Percentiles rank a stretch among this genome's conserved stretches.
phyloP scores from a whole-genome alignment of 2,888 invertebrate species.

The Melanotus villosus region DNA sequence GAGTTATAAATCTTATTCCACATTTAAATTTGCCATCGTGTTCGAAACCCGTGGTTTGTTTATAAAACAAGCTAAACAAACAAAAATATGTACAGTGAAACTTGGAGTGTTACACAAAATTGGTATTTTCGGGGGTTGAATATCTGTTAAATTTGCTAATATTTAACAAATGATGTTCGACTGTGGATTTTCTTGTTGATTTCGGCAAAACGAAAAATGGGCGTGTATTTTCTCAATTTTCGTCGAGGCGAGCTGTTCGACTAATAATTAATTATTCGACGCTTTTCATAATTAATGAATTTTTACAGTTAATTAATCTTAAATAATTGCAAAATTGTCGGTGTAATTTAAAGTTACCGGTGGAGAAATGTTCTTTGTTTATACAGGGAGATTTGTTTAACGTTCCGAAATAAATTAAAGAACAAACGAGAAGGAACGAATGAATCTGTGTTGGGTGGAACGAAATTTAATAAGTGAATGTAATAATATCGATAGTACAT shows the following conservation, averaged over 20 bases:
- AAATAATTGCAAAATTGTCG: constrained; percentile 20
- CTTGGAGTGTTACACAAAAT: too few species aligned
- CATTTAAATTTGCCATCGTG: too few species aligned
- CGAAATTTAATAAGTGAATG: constrained; percentile 30
- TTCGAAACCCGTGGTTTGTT: too few species aligned
- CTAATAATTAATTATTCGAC: constrained; percentile 32
- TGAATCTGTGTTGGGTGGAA: constrained; percentile 7
- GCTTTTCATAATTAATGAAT: constrained; percentile 32
- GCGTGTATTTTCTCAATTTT: neutral
- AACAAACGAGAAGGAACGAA: neutral
- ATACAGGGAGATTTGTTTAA: neutral
- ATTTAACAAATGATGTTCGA: too few species aligned
- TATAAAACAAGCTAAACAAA: too few species aligned
- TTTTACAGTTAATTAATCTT: constrained; percentile 36
- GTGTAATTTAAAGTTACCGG: constrained; percentile 2
- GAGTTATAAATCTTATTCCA: too few species aligned
- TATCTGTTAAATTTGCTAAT: too few species aligned
- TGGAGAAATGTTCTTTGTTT: neutral
- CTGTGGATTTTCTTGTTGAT: neutral
- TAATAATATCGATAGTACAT: constrained; percentile 46
- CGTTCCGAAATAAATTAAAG: too few species aligned
- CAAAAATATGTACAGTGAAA: too few species aligned
- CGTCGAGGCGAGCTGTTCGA: constrained; percentile 4
- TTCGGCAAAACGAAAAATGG: constrained; percentile 10
- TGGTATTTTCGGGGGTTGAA: too few species aligned